phyloP scores from a whole-genome alignment of 2,797 vertebrate genomes.

The Halcyon chelicuti region DNA sequence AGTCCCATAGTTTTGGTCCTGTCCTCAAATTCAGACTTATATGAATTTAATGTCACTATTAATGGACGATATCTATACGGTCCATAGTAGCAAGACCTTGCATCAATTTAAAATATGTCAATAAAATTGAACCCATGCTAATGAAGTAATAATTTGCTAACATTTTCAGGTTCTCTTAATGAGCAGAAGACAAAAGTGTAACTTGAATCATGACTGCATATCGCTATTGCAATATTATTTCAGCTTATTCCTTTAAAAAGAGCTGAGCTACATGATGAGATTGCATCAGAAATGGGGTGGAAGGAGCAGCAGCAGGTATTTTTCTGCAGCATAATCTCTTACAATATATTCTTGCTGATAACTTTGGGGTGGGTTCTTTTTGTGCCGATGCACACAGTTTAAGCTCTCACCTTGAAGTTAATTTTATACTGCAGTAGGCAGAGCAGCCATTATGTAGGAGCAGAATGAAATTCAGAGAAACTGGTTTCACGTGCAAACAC shows the following conservation, averaged over 20 bases:
- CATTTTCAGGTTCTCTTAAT: not conserved
- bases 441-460: conserved; percentile 6
- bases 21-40: not conserved
- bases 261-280: not conserved
- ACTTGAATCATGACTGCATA: not conserved
- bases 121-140: not conserved
- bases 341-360: not conserved
- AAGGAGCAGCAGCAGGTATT: conserved; percentile 2
- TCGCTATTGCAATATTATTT: not conserved
- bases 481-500: not conserved
- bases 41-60: not conserved
- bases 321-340: not conserved
- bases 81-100: not conserved
- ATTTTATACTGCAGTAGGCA: conserved; percentile 54
- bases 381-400: not conserved
- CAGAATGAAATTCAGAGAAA: not conserved
- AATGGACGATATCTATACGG: not conserved
- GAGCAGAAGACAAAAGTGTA: not conserved
- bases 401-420: conserved; percentile 59
- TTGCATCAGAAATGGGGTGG: not conserved
- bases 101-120: not conserved
- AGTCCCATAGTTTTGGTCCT: not conserved
- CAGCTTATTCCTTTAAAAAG: not conserved
- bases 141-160: not conserved
- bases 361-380: not conserved